Conservation (phyloP, 2,888 invertebrate genomes). For the Herminia tarsipennalis region DNA sequence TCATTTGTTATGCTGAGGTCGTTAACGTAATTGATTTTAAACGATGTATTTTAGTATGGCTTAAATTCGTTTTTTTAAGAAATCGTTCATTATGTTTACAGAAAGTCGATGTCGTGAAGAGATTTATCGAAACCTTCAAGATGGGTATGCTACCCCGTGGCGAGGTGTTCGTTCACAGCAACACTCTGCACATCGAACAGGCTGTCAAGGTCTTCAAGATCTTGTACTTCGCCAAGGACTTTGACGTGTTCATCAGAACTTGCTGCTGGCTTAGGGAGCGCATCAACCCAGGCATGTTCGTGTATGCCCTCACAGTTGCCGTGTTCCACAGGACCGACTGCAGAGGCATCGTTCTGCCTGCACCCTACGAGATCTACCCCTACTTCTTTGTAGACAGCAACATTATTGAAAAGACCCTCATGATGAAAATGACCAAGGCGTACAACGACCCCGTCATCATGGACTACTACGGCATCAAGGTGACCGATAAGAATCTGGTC, state of each 20-base stretch:
- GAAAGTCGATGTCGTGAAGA: slow-evolving; percentile 85
- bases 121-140: slow-evolving; percentile 83
- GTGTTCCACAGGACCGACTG: slow-evolving; percentile 89
- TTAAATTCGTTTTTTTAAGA: not conserved
- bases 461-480: slow-evolving; percentile 80
- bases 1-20: no score
- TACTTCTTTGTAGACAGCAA: slow-evolving; percentile 90
- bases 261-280: slow-evolving; percentile 89
- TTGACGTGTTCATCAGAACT: slow-evolving; percentile 88
- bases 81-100: slow-evolving; percentile 45
- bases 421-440: slow-evolving; percentile 87
- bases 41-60: no score
- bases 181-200: slow-evolving; percentile 86
- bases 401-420: slow-evolving; percentile 88
- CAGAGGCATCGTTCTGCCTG: slow-evolving; percentile 88
- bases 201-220: slow-evolving; percentile 87
- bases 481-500: slow-evolving; percentile 84
- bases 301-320: slow-evolving; percentile 89
- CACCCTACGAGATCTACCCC: slow-evolving; percentile 92
- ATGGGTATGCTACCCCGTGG: slow-evolving; percentile 86
- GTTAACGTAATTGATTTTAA: no score
- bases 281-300: slow-evolving; percentile 91
- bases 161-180: slow-evolving; percentile 87
- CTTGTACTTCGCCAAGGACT: slow-evolving; percentile 89
- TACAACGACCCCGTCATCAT: slow-evolving; percentile 80